Evolutionary conservation across 2,888 invertebrate species (phyloP).

Genomic region (Dichetophora obliterata): DNA sequence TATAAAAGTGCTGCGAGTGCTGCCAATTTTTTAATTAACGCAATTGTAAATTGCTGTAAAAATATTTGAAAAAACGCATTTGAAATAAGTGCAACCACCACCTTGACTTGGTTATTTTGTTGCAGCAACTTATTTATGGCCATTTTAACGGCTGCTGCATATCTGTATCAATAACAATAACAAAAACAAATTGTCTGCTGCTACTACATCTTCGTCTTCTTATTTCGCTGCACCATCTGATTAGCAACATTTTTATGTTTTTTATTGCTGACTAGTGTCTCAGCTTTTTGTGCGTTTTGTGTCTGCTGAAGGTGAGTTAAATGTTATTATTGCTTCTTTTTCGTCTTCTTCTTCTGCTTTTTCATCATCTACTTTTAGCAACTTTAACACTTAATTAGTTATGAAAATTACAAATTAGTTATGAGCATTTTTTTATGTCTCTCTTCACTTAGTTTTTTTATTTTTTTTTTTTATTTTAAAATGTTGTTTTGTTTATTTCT

Average conservation of each 20-base stretch:
- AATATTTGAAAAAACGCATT: not conserved
- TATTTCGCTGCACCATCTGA: conserved; percentile 14
- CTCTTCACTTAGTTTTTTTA: not conserved
- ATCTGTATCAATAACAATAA: too few species aligned
- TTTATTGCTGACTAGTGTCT: not conserved
- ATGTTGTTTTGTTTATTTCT: not conserved
- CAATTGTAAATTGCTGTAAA: not conserved
- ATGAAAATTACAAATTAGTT: not conserved
- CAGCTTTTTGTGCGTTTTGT: not conserved
- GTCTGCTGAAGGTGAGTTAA: not conserved
- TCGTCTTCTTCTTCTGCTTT: not conserved
- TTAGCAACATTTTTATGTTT: conserved; percentile 13
- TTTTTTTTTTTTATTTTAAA: conserved; percentile 4
- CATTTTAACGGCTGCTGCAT: not conserved
- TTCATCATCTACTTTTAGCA: not conserved
- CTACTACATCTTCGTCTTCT: not conserved
- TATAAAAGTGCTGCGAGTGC: not conserved
- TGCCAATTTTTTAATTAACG: not conserved
- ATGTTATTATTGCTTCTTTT: not conserved
- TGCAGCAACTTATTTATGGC: not conserved
- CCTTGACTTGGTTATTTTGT: conserved; percentile 1
- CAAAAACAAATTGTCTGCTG: not conserved
- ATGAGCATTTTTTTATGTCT: not conserved
- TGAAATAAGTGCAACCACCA: not conserved
- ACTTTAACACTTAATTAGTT: not conserved